These are phyloP conservation scores for Diarsia mendica DNA, from an alignment of 2,888 invertebrate genomes.

Conservation along the genomic window DNA sequence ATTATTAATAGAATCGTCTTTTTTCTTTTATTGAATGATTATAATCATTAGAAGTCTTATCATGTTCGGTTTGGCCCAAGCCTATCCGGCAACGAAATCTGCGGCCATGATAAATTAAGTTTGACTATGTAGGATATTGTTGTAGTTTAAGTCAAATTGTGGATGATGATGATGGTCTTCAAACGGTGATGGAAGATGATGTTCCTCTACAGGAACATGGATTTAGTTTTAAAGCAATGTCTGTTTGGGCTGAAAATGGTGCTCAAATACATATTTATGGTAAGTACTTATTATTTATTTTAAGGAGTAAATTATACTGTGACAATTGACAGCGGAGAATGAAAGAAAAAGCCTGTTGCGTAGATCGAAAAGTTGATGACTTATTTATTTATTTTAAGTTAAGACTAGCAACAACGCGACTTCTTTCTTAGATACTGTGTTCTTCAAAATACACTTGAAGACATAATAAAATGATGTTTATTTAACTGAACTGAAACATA, in stretches of 20 bases:
- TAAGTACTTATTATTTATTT: slow-evolving; percentile 8
- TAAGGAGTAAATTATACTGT: not conserved
- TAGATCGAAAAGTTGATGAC: too few species aligned
- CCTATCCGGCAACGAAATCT: not conserved
- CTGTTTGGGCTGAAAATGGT: not conserved
- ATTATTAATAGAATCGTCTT: too few species aligned
- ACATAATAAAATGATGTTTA: slow-evolving; percentile 10
- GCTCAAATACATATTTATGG: not conserved
- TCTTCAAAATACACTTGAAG: not conserved
- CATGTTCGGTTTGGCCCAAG: not conserved
- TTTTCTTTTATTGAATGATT: too few species aligned
- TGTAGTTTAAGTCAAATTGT: not conserved
- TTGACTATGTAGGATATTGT: not conserved
- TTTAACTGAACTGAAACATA: slow-evolving; percentile 1
- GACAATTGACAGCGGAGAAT: too few species aligned
- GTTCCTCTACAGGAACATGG: not conserved
- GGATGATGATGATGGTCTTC: not conserved
- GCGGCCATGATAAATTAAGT: not conserved
- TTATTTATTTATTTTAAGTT: not conserved
- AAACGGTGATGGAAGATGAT: not conserved
- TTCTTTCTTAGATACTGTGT: not conserved
- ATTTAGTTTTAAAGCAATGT: not conserved
- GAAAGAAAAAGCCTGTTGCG: too few species aligned
- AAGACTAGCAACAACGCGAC: not conserved
- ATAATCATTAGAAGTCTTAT: too few species aligned